Conservation (phyloP, 2,797 vertebrate species). For the Anguilla obscura region DNA sequence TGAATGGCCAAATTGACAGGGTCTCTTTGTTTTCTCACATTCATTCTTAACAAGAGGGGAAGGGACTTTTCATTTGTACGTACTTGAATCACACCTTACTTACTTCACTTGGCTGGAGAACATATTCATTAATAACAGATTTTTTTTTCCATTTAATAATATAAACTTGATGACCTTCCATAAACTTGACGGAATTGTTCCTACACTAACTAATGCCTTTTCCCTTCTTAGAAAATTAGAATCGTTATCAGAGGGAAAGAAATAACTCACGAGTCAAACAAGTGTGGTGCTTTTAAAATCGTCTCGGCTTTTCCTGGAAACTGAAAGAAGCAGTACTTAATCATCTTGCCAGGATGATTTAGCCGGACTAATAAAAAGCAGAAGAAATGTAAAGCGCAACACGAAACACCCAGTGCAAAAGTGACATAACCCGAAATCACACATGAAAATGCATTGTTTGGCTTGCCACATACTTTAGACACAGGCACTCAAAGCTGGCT, state of each 20-base stretch:
- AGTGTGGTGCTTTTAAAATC: constrained; percentile 40
- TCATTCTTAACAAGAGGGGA: constrained; percentile 48
- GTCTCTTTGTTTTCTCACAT: constrained; percentile 53
- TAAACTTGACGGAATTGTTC: constrained; percentile 14
- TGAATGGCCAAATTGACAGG: constrained; percentile 63
- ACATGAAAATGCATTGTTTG: constrained; percentile 62
- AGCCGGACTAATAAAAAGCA: constrained; percentile 36
- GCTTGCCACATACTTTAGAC: constrained; percentile 63
- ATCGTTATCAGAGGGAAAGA: constrained; percentile 42
- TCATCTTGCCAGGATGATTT: constrained; percentile 38
- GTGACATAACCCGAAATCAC: constrained; percentile 57
- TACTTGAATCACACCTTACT: constrained; percentile 49
- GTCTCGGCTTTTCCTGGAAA: constrained; percentile 45
- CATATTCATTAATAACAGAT: neutral
- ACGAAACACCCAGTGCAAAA: constrained; percentile 47
- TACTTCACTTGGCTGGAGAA: constrained; percentile 28
- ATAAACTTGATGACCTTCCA: constrained; percentile 18
- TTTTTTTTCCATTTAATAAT: constrained; percentile 13
- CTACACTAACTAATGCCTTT: neutral
- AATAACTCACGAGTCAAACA: constrained; percentile 39
- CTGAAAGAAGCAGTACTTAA: neutral
- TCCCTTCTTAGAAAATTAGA: constrained; percentile 25
- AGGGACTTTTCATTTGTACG: constrained; percentile 53
- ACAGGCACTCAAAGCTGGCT: constrained; percentile 34
- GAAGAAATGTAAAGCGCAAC: neutral